Conservation (phyloP, 2,113 vertebrate species). For the Etia nguti region DNA sequence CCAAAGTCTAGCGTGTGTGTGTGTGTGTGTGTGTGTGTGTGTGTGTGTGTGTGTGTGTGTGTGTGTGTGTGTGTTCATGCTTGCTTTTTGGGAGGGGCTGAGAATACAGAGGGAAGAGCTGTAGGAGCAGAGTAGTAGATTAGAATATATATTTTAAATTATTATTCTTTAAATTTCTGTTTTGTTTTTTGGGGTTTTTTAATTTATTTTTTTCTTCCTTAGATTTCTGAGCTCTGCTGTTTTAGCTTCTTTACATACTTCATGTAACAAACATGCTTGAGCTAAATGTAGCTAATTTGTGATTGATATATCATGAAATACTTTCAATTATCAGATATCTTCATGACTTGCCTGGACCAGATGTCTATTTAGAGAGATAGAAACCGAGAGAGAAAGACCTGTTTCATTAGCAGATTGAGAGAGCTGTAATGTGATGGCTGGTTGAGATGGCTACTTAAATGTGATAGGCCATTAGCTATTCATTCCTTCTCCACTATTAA, state of each 20-base stretch:
- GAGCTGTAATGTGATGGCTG: slow-evolving; percentile 51
- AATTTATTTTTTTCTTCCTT: neutral
- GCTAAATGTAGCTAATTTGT: neutral
- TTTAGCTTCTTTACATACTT: neutral
- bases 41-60: neutral
- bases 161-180: neutral
- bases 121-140: neutral
- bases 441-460: slow-evolving; percentile 63
- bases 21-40: neutral
- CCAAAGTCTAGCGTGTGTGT: neutral
- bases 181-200: neutral
- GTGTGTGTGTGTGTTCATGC: neutral
- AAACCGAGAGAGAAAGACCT: neutral
- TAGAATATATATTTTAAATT: neutral
- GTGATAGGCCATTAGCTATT: slow-evolving; percentile 63
- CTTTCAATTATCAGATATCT: neutral
- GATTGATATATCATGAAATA: neutral
- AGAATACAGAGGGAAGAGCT: neutral
- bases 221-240: neutral
- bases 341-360: neutral
- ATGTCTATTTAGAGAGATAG: slow-evolving; percentile 8
- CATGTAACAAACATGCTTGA: neutral
- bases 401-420: slow-evolving; percentile 64
- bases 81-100: neutral
- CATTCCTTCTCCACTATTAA: slow-evolving; percentile 49